Evolutionary conservation across 1,140 invertebrate species (phyloP).

Genomic region (Meloidogyne floridensis): DNA sequence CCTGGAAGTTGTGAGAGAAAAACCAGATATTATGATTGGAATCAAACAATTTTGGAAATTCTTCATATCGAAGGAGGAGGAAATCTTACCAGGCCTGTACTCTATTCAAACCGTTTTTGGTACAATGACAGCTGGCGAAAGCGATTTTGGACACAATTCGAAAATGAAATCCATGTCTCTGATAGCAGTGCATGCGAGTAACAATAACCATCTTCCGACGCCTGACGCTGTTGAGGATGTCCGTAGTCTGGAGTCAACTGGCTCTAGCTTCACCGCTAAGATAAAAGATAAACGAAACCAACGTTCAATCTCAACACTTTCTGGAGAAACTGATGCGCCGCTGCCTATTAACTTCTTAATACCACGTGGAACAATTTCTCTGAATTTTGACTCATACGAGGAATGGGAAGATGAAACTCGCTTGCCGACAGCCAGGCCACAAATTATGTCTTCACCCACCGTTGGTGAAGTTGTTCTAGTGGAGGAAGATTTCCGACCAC

Average conservation of each 20-base stretch:
- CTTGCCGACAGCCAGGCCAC: background rate
- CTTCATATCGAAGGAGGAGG: background rate
- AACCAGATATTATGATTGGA: background rate
- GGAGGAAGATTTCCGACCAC: too few relatives aligned
- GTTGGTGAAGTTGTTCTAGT: too few relatives aligned
- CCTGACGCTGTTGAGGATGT: constrained; percentile 16
- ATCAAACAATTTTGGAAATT: background rate
- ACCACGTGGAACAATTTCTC: background rate
- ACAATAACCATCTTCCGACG: background rate
- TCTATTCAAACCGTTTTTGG: background rate
- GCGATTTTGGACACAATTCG: background rate
- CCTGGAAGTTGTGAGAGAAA: background rate
- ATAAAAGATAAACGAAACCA: too few relatives aligned
- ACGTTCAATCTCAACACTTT: background rate
- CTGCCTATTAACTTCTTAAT: background rate
- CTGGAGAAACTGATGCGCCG: background rate
- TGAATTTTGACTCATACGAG: background rate
- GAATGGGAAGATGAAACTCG: background rate
- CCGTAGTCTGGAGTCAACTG: constrained; percentile 8
- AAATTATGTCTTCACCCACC: too few relatives aligned
- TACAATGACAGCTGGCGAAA: background rate
- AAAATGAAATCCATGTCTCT: background rate
- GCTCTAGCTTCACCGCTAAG: background rate
- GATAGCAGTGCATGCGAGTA: background rate
- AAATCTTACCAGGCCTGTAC: background rate